Base-by-base conservation (phyloP, 2,888 invertebrate species). In the Perizoma flavofasciatum region DNA sequence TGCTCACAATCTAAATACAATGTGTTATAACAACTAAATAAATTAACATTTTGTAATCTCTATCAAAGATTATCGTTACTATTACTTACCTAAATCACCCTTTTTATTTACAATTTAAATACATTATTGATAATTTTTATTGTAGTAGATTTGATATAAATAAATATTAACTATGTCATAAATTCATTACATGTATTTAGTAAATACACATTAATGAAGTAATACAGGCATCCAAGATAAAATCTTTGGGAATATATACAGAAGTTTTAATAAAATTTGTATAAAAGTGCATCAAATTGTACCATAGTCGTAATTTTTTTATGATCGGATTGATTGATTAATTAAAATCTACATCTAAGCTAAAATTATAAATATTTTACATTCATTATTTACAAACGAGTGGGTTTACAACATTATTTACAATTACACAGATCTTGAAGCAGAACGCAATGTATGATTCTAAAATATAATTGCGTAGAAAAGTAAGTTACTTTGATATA, bases 1-100 rank as follows among this genome's bases (percentile, higher is more conserved):
- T 22, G 82, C 85, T 85, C 88, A 88, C 88, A 88, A 86, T 88
- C 89, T 89, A 90, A 86, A 79, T 88, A 88, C 83, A 88, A 81
- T 88, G 86, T 85, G 81, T 81, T 80, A 71, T 82, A 81, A 72
- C 85, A 89, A 90, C 80, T 72, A 75, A 88, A 89, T 88, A 88
- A 89, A 89, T 89, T 82, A 89, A 85, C 75, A 77, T 78, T 66
- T 82, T 62, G 82, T 82, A 82, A 81, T 82, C 73, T 80, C 78
- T 82, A 85, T 81, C 61, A 74, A 82, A 76, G 73, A 75, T 78
- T 72, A 80, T 71, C 73, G 72, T 70, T 74, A 48, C 46, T 51
- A 56, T 56, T 50, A 62, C 52, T 69, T 78, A 79, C 71, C 73
- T 6, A 37, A 37, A 37, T 77, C 73, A 72, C 70, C 63, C 67